Evolutionary conservation across 2,113 vertebrate genomes (phyloP), one percentile per base, ranked within the genome.

Genomic region (Synchiropus splendidus): DNA sequence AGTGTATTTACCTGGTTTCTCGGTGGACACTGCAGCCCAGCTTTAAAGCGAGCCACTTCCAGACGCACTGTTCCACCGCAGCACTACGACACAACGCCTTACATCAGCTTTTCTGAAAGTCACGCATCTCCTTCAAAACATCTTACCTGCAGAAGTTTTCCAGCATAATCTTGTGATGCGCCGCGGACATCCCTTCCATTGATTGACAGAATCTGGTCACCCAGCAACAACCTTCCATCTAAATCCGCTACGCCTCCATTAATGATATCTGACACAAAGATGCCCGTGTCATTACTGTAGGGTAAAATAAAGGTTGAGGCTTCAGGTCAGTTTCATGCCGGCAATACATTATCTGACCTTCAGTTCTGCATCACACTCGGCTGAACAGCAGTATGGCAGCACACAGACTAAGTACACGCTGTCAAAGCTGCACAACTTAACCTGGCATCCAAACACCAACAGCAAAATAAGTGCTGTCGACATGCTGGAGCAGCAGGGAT

Each of bases 251-350:
- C 86, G 39, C 92, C 88, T 74, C 93, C 91, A 77, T 85, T 89
- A 54, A 88, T 85, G 16, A 97, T 89, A 57, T 94, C 93, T 12
- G 93, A 94, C 51, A 98, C 92, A 80, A 98, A 98, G 39, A 97
- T 88, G 12, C 95, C 95, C 0, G 87, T 90, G 66, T 95, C 92
- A 67, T 91, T 90, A 71, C 95, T 86, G 78, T 54, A 79, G 72
- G 32, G 35, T 38, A 64, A 65, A 69, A 59, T 42, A 59, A 51
- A 72, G 67, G 74, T 74, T 80, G 74, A 39, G 13, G 15, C 59
- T 6, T 27, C 27, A 8, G 8, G 31, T 51, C 53, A 39, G 36
- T 18, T 33, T 15, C 48, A 50, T n/a, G 31, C 21, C 38, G 31
- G 21, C 30, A 57, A 44, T 31, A 21, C 36, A 67, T 68, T 45